These are phyloP conservation scores for Drosophila flavopinicola DNA, from an alignment of 2,888 invertebrate species.

Conservation along the genomic window DNA sequence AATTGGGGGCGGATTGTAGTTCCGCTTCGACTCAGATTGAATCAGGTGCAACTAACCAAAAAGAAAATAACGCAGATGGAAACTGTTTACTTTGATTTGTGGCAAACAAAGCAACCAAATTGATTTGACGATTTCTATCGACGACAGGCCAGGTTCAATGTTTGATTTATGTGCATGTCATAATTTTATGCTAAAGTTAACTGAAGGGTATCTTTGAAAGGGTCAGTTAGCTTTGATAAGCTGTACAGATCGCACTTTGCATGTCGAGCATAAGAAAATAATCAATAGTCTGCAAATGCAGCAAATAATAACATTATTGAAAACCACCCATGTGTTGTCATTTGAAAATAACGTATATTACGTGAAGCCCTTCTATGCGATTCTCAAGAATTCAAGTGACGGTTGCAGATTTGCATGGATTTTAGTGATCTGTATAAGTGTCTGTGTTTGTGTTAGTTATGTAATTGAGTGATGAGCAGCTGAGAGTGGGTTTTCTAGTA, in stretches of 20 bases:
- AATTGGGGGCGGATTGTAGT: conserved; percentile 17
- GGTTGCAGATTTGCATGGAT: too few species aligned
- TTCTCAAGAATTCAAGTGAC: too few species aligned
- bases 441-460: too few species aligned
- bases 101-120: conserved; percentile 20
- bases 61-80: not conserved
- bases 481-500: too few species aligned
- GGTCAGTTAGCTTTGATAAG: not conserved
- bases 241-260: not conserved
- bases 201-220: not conserved
- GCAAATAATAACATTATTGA: too few species aligned
- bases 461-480: too few species aligned
- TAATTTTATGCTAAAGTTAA: not conserved
- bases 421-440: too few species aligned
- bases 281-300: too few species aligned
- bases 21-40: conserved; percentile 45
- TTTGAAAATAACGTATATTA: too few species aligned
- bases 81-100: conserved; percentile 35
- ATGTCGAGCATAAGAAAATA: too few species aligned
- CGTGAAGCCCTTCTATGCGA: too few species aligned
- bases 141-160: conserved; percentile 11
- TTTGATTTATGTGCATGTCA: conserved; percentile 21
- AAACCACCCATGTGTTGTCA: too few species aligned
- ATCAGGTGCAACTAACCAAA: conserved; percentile 29
- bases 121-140: conserved; percentile 26